Evolutionary conservation across 2,888 invertebrate genomes (phyloP).

Genomic region (Agrochola litura): DNA sequence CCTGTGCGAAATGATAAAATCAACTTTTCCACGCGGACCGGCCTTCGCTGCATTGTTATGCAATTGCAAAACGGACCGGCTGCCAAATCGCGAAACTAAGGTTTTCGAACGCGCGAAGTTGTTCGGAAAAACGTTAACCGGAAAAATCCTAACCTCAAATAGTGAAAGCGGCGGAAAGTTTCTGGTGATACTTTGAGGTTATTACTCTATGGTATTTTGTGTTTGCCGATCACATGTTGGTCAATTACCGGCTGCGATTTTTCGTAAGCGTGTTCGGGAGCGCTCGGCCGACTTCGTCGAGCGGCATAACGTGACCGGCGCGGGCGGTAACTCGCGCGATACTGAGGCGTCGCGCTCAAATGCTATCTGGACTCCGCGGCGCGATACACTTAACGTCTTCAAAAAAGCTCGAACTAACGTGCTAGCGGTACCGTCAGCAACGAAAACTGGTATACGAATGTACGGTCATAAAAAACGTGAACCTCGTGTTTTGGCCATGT

Average conservation of each 20-base stretch:
- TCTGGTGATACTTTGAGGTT: conserved; percentile 65
- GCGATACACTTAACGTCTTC: conserved; percentile 79
- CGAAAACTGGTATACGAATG: conserved; percentile 72
- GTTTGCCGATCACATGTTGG: conserved; percentile 78
- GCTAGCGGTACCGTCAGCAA: conserved; percentile 71
- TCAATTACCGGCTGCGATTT: conserved; percentile 79
- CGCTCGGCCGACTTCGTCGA: conserved; percentile 70
- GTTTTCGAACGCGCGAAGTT: conserved; percentile 74
- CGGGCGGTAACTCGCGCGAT: conserved; percentile 82
- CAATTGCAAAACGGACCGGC: conserved; percentile 82
- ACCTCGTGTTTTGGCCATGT: conserved; percentile 64
- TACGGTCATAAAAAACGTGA: conserved; percentile 66
- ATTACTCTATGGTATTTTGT: conserved; percentile 80
- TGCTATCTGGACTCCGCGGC: conserved; percentile 77
- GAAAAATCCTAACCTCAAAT: conserved; percentile 81
- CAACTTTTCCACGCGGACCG: conserved; percentile 85
- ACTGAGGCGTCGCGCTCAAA: conserved; percentile 76
- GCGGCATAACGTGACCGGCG: conserved; percentile 80
- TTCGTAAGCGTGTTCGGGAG: conserved; percentile 81
- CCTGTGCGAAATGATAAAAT: conserved; percentile 75
- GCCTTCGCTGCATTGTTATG: conserved; percentile 88
- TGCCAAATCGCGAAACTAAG: conserved; percentile 80
- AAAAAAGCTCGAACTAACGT: conserved; percentile 77
- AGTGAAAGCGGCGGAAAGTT: conserved; percentile 72
- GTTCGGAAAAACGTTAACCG: conserved; percentile 78